Base-by-base conservation (phyloP, 2,113 vertebrate species). In the Atrichornis clamosus region DNA sequence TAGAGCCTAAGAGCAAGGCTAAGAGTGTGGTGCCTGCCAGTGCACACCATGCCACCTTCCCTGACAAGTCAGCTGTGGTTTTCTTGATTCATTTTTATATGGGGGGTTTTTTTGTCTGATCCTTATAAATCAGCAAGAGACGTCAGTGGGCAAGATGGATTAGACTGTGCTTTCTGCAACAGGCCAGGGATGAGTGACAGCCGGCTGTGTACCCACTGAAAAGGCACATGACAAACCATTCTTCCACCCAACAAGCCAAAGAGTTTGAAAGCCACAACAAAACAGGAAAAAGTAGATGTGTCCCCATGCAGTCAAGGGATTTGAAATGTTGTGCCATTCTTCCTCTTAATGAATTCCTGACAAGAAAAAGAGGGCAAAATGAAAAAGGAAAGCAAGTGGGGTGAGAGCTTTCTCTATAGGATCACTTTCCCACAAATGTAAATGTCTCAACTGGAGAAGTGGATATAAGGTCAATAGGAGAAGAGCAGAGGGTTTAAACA, bases 21-120 rank as follows among this genome's bases (percentile, higher is more conserved):
- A 28, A 72, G 67, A 46, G 10, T 5, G 22, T 10, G 3, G 2
- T 69, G 39, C 41, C 20, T 75, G 32, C 22, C n/a, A 64, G 18
- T 35, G 47, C 56, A 44, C 33, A 15, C 35, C 0, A 0, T 80
- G 56, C 35, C 33, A 37, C 39, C 9, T 10, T 67, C 35, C 28
- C 41, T 79, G 26, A 10, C 6, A 20, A 87, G 42, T 58, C 41
- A 56, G 1, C 19, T 68, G 49, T 49, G 30, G 9, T 20, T 65
- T 87, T 91, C 77, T 46, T 53, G 16, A 24, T 60, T 67, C 10
- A 37, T 79, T 85, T 60, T 73, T 52, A 28, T 5, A 1, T 55
- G 24, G 7, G 13, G 56, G 33, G 13, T 2, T 6, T 2, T 68
- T 74, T 68, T 37, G 24, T 15, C 32, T 52, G 23, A n/a, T 58